Evolutionary conservation across 2,797 vertebrate species (phyloP).

Genomic region (Urosaurus nigricauda): DNA sequence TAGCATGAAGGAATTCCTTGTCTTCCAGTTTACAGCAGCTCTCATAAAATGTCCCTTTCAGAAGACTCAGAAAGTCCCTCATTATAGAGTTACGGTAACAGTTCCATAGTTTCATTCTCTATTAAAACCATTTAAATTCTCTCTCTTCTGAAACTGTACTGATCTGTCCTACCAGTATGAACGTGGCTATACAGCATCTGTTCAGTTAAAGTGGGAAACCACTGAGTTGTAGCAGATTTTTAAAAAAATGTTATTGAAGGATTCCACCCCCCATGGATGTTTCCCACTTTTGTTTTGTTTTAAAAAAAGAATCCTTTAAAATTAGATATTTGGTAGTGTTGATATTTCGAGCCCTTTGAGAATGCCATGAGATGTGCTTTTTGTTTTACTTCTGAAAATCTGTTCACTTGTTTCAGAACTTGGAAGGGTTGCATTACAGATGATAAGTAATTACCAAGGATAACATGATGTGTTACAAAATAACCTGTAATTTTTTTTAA

Average conservation of each 20-base stretch:
- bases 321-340: not conserved
- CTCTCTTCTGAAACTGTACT: not conserved
- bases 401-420: not conserved
- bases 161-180: not conserved
- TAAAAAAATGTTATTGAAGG: not conserved
- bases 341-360: not conserved
- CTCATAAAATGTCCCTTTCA: conserved; percentile 35
- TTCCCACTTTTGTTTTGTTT: not conserved
- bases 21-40: conserved; percentile 7
- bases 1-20: conserved; percentile 30
- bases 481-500: too few relatives aligned
- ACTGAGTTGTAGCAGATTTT: not conserved
- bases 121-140: not conserved
- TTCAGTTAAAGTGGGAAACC: not conserved
- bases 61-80: conserved; percentile 32
- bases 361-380: not conserved
- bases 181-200: not conserved
- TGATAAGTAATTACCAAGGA: too few relatives aligned
- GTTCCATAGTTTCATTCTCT: conserved; percentile 16
- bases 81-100: conserved; percentile 7
- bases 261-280: not conserved
- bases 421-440: not conserved
- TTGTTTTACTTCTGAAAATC: not conserved
- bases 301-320: not conserved
- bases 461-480: too few relatives aligned